Evolutionary conservation across 2,797 vertebrate genomes (phyloP), one percentile per base, ranked within the genome.

Genomic region (Prunella strophiata): DNA sequence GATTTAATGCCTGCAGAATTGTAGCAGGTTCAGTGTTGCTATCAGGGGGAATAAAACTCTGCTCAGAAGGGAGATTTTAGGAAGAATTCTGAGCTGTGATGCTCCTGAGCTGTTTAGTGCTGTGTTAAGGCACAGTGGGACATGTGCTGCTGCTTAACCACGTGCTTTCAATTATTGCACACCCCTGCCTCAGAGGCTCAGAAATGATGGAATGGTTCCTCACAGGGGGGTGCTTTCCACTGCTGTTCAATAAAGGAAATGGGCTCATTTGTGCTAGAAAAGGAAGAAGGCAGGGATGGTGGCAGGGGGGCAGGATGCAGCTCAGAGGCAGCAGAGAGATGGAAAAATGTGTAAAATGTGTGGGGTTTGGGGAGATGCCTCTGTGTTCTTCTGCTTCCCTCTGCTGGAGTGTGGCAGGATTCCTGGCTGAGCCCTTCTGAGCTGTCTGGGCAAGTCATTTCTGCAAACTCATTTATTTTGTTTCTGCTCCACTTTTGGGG

Each of bases 351-450:
- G 12, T 4, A 8, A 27, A 20, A 7, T 0, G 0, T 1, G 12
- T 4, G 43, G 62, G 2, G 0, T 76, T 73, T 30, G 62, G 42
- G 20, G 71, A 38, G 58, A 52, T 77, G 55, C 75, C 81, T 91
- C 34, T 1, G 22, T 67, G 96, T 94, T 92, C 58, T 93, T 94
- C 92, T 96, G 55, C 88, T 93, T 96, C 97, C 97, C 97, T 95
- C 97, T 97, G 95, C 96, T 94, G 97, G 97, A 92, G 40, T 13
- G 36, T 20, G 1, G 67, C 80, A 78, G 95, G 89, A 87, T 79
- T 86, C 86, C 48, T 78, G 74, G 55, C 66, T 14, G 3, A 58
- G 1, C 18, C 34, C 38, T 43, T 38, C 29, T 2, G 4, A 59
- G 66, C 76, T 34, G 20, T 3, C 45, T 36, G 78, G 27, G 7